Evolutionary conservation across 23 tunicate genomes (phyloP).

Genomic region (Trididemnum clinides): DNA sequence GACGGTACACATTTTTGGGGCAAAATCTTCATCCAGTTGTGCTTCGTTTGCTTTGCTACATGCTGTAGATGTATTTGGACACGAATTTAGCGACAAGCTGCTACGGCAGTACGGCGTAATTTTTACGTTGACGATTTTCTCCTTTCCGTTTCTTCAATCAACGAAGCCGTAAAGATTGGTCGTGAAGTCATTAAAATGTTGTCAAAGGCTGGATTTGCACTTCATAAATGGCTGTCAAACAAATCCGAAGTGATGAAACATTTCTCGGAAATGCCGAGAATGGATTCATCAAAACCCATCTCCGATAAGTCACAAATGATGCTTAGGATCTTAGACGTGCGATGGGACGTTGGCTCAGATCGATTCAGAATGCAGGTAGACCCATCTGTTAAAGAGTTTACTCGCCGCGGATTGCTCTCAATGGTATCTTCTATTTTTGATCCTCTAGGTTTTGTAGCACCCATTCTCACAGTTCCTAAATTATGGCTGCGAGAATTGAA

Average conservation of each 20-base stretch:
- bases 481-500: not conserved
- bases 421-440: not conserved
- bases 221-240: not conserved
- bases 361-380: not conserved
- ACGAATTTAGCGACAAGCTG: not conserved
- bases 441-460: not conserved
- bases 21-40: not conserved
- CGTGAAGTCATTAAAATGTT: not conserved
- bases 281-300: not conserved
- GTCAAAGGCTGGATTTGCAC: not conserved
- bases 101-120: not conserved
- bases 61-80: not conserved
- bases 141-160: not conserved
- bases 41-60: not conserved
- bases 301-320: not conserved
- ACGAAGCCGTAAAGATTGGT: not conserved
- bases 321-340: not conserved
- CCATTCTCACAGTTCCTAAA: not conserved
- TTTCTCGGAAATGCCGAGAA: not conserved
- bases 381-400: not conserved
- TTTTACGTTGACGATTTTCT: constrained; percentile 6
- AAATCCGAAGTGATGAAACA: not conserved
- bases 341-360: not conserved
- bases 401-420: not conserved
- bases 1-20: not conserved